These are phyloP conservation scores for Pagrus major DNA, from an alignment of 2,113 vertebrate genomes.

Conservation along the genomic window DNA sequence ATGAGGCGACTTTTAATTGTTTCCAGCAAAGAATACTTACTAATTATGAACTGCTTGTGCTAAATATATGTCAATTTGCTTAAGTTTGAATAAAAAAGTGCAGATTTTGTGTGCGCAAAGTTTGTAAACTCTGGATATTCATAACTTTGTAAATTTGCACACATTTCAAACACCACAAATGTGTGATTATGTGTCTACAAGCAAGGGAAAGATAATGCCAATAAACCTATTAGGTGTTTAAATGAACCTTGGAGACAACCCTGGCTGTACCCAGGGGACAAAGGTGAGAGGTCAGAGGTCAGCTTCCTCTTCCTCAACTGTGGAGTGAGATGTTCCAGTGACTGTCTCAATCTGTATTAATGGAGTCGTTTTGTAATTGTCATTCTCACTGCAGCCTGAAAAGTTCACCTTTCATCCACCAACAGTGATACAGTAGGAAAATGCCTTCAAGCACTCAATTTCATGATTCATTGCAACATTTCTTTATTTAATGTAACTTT, in stretches of 20 bases:
- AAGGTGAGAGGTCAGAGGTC: conserved; percentile 54
- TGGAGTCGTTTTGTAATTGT: conserved; percentile 12
- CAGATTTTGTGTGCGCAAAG: neutral
- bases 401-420: neutral
- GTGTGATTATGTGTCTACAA: conserved; percentile 1
- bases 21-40: conserved; percentile 23
- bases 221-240: conserved; percentile 10
- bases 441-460: neutral
- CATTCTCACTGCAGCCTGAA: neutral
- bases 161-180: neutral
- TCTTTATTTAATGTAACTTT: conserved; percentile 16
- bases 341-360: conserved; percentile 20
- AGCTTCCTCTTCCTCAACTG: conserved; percentile 33
- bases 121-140: neutral
- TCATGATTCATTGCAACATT: conserved; percentile 1
- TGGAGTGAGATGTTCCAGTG: conserved; percentile 58
- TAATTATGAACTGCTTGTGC: conserved; percentile 26
- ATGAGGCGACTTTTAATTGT: conserved; percentile 31
- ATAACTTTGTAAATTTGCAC: neutral
- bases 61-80: conserved; percentile 43
- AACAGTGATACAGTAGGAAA: conserved; percentile 1
- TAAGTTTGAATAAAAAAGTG: conserved; percentile 3
- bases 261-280: conserved; percentile 15
- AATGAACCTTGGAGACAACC: conserved; percentile 13
- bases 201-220: neutral